Percentiles rank a stretch among this genome's conserved stretches.
phyloP scores from a whole-genome alignment of 2,797 vertebrate genomes.

The Podargus strigoides region DNA sequence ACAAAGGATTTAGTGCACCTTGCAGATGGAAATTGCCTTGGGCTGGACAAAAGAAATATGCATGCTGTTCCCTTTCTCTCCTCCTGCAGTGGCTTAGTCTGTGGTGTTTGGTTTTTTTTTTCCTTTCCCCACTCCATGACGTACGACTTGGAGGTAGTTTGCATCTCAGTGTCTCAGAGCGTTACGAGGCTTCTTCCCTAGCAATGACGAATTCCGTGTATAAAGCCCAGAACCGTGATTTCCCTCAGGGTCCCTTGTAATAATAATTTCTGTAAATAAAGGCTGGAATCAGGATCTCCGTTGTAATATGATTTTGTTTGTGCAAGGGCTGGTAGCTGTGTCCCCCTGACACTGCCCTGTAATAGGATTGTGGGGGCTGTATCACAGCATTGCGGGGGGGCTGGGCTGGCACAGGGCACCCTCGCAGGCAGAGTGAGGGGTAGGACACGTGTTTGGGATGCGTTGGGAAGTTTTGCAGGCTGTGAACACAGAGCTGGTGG shows the following conservation, averaged over 20 bases:
- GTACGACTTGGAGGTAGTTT: neutral
- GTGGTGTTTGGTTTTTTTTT: neutral
- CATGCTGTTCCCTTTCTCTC: neutral
- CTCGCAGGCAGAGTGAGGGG: neutral
- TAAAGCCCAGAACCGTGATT: slow-evolving; percentile 44
- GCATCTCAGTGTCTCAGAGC: neutral
- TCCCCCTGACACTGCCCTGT: neutral
- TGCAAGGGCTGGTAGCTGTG: neutral
- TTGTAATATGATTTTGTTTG: slow-evolving; percentile 60
- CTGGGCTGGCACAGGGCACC: neutral
- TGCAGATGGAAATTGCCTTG: slow-evolving; percentile 26
- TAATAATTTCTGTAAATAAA: slow-evolving; percentile 70
- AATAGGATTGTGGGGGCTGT: neutral
- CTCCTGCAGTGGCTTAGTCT: neutral
- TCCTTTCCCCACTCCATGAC: neutral
- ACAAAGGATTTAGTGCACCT: slow-evolving; percentile 11
- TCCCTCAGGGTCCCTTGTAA: slow-evolving; percentile 56
- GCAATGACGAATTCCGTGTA: slow-evolving; percentile 31
- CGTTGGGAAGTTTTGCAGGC: neutral
- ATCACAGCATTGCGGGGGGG: neutral
- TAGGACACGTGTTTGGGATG: neutral
- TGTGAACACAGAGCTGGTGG: neutral
- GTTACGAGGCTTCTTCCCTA: neutral
- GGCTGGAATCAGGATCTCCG: slow-evolving; percentile 25
- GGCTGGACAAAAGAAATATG: neutral